Base-by-base conservation (phyloP, 2,888 invertebrate species). In the Dryobota labecula region DNA sequence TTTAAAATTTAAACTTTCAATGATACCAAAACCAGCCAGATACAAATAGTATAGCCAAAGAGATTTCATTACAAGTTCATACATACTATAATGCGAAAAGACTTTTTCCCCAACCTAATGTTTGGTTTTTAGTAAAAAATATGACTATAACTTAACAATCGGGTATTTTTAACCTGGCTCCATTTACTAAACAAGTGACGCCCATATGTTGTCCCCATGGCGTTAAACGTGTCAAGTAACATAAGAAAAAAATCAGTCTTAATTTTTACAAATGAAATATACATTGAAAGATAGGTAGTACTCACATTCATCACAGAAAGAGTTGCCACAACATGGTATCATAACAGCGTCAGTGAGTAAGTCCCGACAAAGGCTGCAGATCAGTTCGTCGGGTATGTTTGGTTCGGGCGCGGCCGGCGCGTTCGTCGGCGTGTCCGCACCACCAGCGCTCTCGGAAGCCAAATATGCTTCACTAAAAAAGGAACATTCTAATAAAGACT, bases 241-340 rank as follows among this genome's bases (percentile, higher is more conserved):
- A 36, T 24, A 4, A n/a, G 27, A 47, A 70, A 43, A 30, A 27
- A 33, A 7, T 7, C 5, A 38, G 11, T n/a, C 20, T 13, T 2
- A 27, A 13, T 13, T 36, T 66, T 66, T 27, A 45, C 36, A 38
- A 49, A 30, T 18, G 8, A 9, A 67, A 30, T 38, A 62, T 30
- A 64, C 11, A 24, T 7, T 27, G 38, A 20, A 27, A 47, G 24
- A 24, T 4, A 24, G 2, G 15, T 65, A 45, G 9, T 30, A 78
- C 97, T 97, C 96, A 98, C 99, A 99, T 93, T 99, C 99, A 94
- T 99, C 99, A 93, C 99, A 99, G 95, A 99, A 99, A 15, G 99
- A 99, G 93, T 98, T 98, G 6, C 99, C 99, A 93, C 99, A 99
- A 92, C 99, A 99, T 0, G 99, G 99, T 91, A 99, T 99, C 97